Base-by-base conservation (phyloP, 2,888 invertebrate species). In the Melieria omissa region DNA sequence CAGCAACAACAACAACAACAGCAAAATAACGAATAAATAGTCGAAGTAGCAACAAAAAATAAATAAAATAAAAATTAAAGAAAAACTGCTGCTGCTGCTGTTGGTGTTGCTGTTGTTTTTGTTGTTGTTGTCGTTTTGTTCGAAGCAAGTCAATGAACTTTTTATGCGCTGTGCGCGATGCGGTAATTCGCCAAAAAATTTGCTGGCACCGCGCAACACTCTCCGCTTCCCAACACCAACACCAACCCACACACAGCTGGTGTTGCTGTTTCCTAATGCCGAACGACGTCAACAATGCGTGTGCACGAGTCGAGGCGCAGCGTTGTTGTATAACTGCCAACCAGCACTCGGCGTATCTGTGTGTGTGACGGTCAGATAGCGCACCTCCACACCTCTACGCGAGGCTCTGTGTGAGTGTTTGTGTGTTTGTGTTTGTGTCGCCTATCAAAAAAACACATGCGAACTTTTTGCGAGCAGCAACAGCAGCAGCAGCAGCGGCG, bases 101-200 rank as follows among this genome's bases (percentile, higher is more conserved):
- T 12, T 58, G 58, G n/a, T 70, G 60, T 47, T 63, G 47, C 41
- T 58, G 60, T 49, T 65, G 65, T 42, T 64, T 16, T 14, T 58
- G 58, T 42, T 4, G 57, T 29, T 58, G 61, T 41, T 67, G 67
- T 16, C 45, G 65, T 44, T 66, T 57, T 41, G 46, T 29, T 47
- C 16, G 47, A 47, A 46, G 16, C n/a, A 63, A 47, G 49, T 63
- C 81, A 82, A 80, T 80, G 81, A 82, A 81, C 81, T 82, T 78
- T 76, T 75, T 78, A 83, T 82, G 83, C 80, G 77, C 73, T 74
- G 65, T 29, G 67, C 46, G 76, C 82, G 81, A 80, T 82, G 80
- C 82, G 81, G 80, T 81, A 82, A 81, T 82, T 81, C 74, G 67
- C 68, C 63, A 58, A 49, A 66, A 66, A 47, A 47, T 47, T 29